These are phyloP conservation scores for Dugesia japonica DNA, from an alignment of 2,888 invertebrate species.

Conservation along the genomic window DNA sequence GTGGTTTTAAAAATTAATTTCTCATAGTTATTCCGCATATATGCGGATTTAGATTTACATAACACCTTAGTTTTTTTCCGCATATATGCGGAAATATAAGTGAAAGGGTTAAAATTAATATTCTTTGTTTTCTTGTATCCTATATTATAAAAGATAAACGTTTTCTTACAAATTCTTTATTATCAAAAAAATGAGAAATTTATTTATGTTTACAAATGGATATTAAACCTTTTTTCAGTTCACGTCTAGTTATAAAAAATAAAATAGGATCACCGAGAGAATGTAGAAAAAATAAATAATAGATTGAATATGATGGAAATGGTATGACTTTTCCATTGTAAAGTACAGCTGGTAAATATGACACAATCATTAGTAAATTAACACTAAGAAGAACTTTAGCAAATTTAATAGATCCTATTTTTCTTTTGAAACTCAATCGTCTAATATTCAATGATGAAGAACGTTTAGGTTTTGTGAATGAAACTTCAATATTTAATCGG, in stretches of 20 bases:
- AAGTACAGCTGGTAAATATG: neutral
- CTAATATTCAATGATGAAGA: neutral
- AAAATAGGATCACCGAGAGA: neutral
- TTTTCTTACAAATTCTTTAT: too few relatives aligned
- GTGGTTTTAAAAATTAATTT: too few relatives aligned
- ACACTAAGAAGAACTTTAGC: constrained; percentile 5
- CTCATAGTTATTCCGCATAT: too few relatives aligned
- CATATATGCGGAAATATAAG: too few relatives aligned
- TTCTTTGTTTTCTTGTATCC: too few relatives aligned
- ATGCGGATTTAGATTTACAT: too few relatives aligned
- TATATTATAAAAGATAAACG: too few relatives aligned
- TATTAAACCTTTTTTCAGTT: neutral
- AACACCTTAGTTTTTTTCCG: too few relatives aligned
- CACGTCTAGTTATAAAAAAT: neutral
- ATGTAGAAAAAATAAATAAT: constrained; percentile 1
- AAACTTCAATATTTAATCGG: too few relatives aligned
- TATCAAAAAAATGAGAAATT: too few relatives aligned
- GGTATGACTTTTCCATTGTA: neutral
- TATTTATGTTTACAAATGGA: too few relatives aligned
- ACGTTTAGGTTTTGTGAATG: neutral
- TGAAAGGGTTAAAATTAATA: too few relatives aligned
- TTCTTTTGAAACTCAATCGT: neutral
- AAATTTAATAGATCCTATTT: neutral
- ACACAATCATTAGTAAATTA: neutral
- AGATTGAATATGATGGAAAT: neutral